phyloP scores from a whole-genome alignment of 2,113 vertebrate genomes.

The Malurus alboscapulatus region DNA sequence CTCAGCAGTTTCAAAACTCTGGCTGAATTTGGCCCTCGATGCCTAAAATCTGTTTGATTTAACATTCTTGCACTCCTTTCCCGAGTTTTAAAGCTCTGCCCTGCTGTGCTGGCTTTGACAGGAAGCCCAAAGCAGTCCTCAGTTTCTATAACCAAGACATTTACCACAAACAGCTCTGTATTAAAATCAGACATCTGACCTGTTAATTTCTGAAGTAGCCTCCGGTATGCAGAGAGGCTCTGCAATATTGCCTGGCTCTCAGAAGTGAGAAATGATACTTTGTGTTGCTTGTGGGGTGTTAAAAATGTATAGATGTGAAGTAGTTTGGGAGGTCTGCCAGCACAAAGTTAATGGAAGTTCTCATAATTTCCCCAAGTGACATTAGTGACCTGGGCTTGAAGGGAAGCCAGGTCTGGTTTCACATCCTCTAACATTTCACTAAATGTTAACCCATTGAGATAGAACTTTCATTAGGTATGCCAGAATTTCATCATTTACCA shows the following conservation, averaged over 20 bases:
- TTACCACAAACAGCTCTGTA: slow-evolving; percentile 34
- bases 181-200: slow-evolving; percentile 29
- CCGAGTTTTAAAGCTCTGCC: background rate
- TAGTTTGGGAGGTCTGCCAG: slow-evolving; percentile 66
- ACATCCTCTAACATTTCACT: slow-evolving; percentile 62
- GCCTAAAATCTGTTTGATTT: background rate
- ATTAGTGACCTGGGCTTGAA: slow-evolving; percentile 62
- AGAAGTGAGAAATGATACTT: slow-evolving; percentile 47
- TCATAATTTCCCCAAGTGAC: slow-evolving; percentile 61
- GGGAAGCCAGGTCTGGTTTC: slow-evolving; percentile 62
- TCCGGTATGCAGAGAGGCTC: slow-evolving; percentile 20
- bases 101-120: slow-evolving; percentile 34
- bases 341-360: slow-evolving; percentile 60
- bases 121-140: slow-evolving; percentile 5
- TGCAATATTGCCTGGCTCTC: background rate
- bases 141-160: background rate
- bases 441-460: slow-evolving; percentile 62
- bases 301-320: slow-evolving; percentile 49
- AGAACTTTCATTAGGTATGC: slow-evolving; percentile 58
- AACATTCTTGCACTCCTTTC: background rate
- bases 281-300: slow-evolving; percentile 21
- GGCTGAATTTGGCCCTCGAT: background rate
- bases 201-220: slow-evolving; percentile 36
- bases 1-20: background rate
- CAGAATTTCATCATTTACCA: slow-evolving; percentile 38